Conservation (phyloP, 2,113 vertebrate genomes). For the Anoura caudifer region DNA sequence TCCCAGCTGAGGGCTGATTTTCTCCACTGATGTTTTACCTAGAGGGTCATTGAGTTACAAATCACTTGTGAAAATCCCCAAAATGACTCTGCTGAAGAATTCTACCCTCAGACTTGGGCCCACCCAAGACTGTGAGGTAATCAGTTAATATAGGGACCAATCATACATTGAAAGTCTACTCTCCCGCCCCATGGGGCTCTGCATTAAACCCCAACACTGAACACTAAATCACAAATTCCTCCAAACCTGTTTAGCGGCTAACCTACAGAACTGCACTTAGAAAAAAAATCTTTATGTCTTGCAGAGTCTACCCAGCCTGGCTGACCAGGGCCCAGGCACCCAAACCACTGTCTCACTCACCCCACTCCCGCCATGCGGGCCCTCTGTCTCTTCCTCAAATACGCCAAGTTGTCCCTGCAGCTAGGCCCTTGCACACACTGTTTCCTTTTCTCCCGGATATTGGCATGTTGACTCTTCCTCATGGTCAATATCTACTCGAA, state of each 20-base stretch:
- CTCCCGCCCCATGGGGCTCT: neutral
- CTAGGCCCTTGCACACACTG: neutral
- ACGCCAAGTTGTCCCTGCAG: neutral
- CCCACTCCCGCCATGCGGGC: neutral
- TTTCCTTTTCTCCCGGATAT: neutral
- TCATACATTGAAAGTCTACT: neutral
- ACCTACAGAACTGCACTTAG: neutral
- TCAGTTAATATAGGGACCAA: neutral
- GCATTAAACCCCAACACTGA: neutral
- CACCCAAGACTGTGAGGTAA: neutral
- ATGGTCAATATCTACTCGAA: neutral
- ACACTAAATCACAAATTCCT: neutral
- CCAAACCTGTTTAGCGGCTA: neutral
- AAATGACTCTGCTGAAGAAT: constrained; percentile 5
- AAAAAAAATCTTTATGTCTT: neutral
- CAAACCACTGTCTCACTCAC: neutral
- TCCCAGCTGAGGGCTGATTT: neutral
- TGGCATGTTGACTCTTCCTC: neutral
- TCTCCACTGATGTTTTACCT: neutral
- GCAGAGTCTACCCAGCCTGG: neutral
- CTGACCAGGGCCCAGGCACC: neutral
- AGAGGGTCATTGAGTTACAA: neutral
- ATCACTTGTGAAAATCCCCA: neutral
- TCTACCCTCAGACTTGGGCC: neutral
- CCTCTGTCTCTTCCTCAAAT: neutral